Conservation (phyloP, 2,113 vertebrate species). For the Menidia beryllina region DNA sequence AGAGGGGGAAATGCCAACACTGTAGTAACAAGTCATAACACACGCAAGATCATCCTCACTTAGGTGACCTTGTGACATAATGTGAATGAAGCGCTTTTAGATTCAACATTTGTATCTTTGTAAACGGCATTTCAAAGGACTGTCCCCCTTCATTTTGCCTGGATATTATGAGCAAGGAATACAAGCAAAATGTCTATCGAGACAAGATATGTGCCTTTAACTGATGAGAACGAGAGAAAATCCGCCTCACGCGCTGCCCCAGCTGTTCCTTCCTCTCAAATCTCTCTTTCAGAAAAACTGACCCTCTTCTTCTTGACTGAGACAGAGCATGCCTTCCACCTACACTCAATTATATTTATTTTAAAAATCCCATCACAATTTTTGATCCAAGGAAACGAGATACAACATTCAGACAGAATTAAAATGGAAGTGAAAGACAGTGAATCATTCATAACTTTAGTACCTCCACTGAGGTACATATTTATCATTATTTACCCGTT, state of each 20-base stretch:
- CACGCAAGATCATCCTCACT: constrained; percentile 24
- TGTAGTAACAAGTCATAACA: constrained; percentile 41
- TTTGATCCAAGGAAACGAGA: too few relatives aligned
- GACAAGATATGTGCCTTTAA: constrained; percentile 44
- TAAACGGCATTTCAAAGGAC: not conserved
- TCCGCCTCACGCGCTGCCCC: constrained; percentile 61
- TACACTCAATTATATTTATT: too few relatives aligned
- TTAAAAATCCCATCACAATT: too few relatives aligned
- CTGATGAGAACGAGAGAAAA: constrained; percentile 65
- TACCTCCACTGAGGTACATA: too few relatives aligned
- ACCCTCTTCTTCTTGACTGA: constrained; percentile 46
- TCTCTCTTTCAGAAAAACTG: constrained; percentile 56
- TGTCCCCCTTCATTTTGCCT: constrained; percentile 4
- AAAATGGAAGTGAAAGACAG: too few relatives aligned
- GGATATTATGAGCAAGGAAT: constrained; percentile 22
- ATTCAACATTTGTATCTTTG: constrained; percentile 5
- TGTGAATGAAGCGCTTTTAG: constrained; percentile 14
- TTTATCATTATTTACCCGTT: too few relatives aligned
- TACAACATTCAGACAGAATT: too few relatives aligned
- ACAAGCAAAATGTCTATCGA: constrained; percentile 31
- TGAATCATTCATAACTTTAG: too few relatives aligned
- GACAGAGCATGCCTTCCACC: constrained; percentile 56
- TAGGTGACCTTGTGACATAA: constrained; percentile 17
- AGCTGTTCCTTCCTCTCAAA: constrained; percentile 68
- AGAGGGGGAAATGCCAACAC: constrained; percentile 27